Percentiles rank a stretch among this genome's conserved stretches.
Conservation (phyloP, 1,140 invertebrate genomes). For the Vanessa tameamea region DNA sequence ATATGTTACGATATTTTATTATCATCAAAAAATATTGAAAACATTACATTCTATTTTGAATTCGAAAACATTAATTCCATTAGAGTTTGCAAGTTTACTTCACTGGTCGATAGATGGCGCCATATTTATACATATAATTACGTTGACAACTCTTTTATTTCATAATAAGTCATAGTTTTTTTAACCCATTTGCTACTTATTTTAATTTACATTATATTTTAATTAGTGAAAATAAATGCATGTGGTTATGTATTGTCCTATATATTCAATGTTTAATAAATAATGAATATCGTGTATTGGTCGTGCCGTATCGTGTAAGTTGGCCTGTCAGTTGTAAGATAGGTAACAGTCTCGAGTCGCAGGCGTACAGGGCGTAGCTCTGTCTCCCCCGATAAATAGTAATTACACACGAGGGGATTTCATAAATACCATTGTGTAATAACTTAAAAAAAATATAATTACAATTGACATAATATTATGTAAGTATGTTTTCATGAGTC, state of each 20-base stretch:
- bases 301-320: conserved; percentile 39
- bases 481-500: neutral
- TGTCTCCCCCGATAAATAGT: conserved; percentile 51
- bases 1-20: conserved; percentile 37
- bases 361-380: conserved; percentile 55
- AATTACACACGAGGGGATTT: conserved; percentile 48
- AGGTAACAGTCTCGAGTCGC: conserved; percentile 47
- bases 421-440: conserved; percentile 4
- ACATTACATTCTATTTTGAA: too few species aligned
- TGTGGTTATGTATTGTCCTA: neutral
- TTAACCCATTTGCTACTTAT: too few species aligned
- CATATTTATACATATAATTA: too few species aligned
- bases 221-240: too few species aligned
- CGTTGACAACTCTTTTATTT: too few species aligned
- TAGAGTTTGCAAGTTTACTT: too few species aligned
- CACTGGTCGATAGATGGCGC: too few species aligned
- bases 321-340: conserved; percentile 50
- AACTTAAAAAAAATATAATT: neutral
- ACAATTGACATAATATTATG: conserved; percentile 1
- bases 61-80: too few species aligned
- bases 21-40: too few species aligned
- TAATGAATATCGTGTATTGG: conserved; percentile 26
- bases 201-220: too few species aligned
- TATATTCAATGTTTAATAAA: neutral
- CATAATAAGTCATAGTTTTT: too few species aligned